Percentiles rank a stretch among this genome's conserved stretches.
Evolutionary conservation across 1,140 invertebrate genomes (phyloP).

Genomic region (Anoplolepis gracilipes): DNA sequence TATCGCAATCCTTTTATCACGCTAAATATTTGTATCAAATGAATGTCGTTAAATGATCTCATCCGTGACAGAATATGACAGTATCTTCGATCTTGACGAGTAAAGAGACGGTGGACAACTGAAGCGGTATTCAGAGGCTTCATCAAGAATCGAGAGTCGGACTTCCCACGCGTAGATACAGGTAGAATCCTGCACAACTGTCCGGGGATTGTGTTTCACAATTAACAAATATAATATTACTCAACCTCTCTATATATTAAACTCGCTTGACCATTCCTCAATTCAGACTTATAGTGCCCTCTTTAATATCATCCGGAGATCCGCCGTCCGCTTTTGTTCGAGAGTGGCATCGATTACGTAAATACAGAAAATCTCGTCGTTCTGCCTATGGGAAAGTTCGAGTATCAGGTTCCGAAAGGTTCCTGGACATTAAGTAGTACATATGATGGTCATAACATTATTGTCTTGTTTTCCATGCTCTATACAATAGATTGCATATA

Average conservation of each 20-base stretch:
- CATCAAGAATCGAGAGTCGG: neutral
- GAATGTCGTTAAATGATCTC: conserved; percentile 24
- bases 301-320: conserved; percentile 58
- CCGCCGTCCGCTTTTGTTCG: conserved; percentile 48
- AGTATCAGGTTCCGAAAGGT: conserved; percentile 63
- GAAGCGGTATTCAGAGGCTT: neutral
- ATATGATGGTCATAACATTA: neutral
- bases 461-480: neutral
- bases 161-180: conserved; percentile 73
- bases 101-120: neutral
- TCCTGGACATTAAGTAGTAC: neutral
- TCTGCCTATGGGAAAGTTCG: conserved; percentile 22
- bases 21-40: conserved; percentile 11
- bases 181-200: conserved; percentile 59
- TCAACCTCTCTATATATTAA: conserved; percentile 66
- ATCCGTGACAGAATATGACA: conserved; percentile 49
- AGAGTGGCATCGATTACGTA: conserved; percentile 75
- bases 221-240: conserved; percentile 82
- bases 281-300: conserved; percentile 36
- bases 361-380: conserved; percentile 66
- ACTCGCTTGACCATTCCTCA: conserved; percentile 72
- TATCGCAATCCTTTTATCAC: neutral
- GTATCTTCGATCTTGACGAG: conserved; percentile 62
- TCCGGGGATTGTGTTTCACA: conserved; percentile 77
- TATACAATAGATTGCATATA: too few species aligned